Evolutionary conservation across 2,888 invertebrate genomes (phyloP).

Genomic region (Oscheius sp.): DNA sequence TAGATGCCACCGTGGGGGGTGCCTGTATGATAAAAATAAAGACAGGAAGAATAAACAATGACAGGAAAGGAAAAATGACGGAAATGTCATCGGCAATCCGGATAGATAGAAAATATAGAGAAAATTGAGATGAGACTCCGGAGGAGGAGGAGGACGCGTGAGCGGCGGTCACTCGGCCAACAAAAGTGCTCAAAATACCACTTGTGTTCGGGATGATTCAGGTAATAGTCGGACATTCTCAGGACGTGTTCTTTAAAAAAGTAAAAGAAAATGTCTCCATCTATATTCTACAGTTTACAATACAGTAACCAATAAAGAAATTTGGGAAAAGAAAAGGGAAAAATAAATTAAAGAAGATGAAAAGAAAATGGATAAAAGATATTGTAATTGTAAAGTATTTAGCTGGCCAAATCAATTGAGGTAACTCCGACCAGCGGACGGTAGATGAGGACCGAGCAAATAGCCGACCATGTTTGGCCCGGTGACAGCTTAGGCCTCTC

Average conservation of each 20-base stretch:
- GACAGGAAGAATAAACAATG: neutral
- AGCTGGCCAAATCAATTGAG: slow-evolving; percentile 22
- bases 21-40: neutral
- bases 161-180: slow-evolving; percentile 32
- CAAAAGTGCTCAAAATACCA: slow-evolving; percentile 34
- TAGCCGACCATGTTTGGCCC: slow-evolving; percentile 31
- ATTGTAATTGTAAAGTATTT: neutral
- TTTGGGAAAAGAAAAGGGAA: neutral
- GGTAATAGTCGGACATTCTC: neutral
- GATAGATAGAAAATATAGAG: neutral
- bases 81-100: neutral
- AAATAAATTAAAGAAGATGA: too few relatives aligned
- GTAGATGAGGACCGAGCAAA: slow-evolving; percentile 36
- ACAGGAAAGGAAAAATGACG: neutral
- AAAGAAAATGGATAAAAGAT: neutral
- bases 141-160: slow-evolving; percentile 20
- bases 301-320: neutral
- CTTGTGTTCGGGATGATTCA: slow-evolving; percentile 23
- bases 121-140: neutral
- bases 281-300: too few relatives aligned
- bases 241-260: neutral
- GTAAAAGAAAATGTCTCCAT: too few relatives aligned
- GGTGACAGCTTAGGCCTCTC: slow-evolving; percentile 30
- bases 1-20: neutral
- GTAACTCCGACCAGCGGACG: slow-evolving; percentile 28